Evolutionary conservation across 2,113 vertebrate genomes (phyloP).

Genomic region (Paralichthys olivaceus): DNA sequence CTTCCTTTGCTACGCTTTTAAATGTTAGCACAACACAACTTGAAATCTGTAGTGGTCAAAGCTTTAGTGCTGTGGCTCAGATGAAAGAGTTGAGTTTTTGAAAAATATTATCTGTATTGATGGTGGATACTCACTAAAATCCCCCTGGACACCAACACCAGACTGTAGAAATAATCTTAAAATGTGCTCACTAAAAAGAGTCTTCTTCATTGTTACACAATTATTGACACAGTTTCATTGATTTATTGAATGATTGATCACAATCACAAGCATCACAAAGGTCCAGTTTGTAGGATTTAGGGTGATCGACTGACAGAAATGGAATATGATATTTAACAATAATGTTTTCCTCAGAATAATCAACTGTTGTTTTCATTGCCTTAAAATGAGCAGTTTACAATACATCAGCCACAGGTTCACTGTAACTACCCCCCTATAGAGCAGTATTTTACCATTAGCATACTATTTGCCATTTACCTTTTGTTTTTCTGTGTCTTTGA

Average conservation of each 20-base stretch:
- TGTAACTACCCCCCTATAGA: too few relatives aligned
- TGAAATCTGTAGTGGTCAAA: neutral
- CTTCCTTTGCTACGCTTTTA: neutral
- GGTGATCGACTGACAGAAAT: too few relatives aligned
- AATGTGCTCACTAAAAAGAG: neutral
- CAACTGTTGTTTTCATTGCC: too few relatives aligned
- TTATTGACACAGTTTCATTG: neutral
- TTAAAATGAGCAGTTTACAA: too few relatives aligned
- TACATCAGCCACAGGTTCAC: too few relatives aligned
- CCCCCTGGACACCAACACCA: neutral
- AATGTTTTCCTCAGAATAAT: too few relatives aligned
- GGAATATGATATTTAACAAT: too few relatives aligned
- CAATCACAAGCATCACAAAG: too few relatives aligned
- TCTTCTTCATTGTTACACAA: neutral
- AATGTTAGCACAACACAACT: slow-evolving; percentile 2
- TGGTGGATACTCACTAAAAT: neutral
- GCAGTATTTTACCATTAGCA: too few relatives aligned
- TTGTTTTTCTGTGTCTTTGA: too few relatives aligned
- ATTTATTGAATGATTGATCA: neutral
- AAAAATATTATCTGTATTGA: neutral
- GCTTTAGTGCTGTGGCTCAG: neutral
- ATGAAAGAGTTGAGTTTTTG: slow-evolving; percentile 1
- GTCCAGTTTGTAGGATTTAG: too few relatives aligned
- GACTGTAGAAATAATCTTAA: slow-evolving; percentile 12
- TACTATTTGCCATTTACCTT: too few relatives aligned